phyloP scores from a whole-genome alignment of 2,888 invertebrate species.

The Parnassius orleans region DNA sequence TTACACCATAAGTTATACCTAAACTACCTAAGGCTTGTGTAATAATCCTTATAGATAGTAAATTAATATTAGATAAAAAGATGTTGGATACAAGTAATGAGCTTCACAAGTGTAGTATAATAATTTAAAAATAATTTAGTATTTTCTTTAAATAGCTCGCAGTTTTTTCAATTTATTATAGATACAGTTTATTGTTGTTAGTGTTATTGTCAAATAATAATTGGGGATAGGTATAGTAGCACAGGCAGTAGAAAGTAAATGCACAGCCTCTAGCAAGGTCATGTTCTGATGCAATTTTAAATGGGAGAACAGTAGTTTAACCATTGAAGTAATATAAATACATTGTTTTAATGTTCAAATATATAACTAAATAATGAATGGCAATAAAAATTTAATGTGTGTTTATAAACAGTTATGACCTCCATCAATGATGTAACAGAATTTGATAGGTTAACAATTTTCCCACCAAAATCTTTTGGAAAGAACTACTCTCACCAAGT shows the following conservation, averaged over 20 bases:
- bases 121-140: too few species aligned
- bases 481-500: constrained; percentile 2
- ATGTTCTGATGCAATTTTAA: constrained; percentile 48
- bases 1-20: too few species aligned
- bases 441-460: constrained; percentile 69
- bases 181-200: neutral
- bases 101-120: too few species aligned
- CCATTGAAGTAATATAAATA: constrained; percentile 1
- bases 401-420: constrained; percentile 78
- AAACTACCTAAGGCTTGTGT: too few species aligned
- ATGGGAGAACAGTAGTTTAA: neutral
- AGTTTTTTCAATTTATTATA: too few species aligned
- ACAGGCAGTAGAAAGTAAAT: constrained; percentile 57
- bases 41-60: too few species aligned
- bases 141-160: too few species aligned
- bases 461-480: constrained; percentile 68
- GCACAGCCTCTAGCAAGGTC: constrained; percentile 52
- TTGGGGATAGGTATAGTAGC: constrained; percentile 24
- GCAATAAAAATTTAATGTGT: constrained; percentile 47
- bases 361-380: constrained; percentile 29
- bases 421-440: constrained; percentile 71
- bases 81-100: too few species aligned
- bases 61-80: too few species aligned
- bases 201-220: neutral
- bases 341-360: neutral